A percentile compares a stretch with the other conserved stretches of the same genome.
Evolutionary conservation across 2,888 invertebrate species (phyloP).

Genomic region (Marasmarcha lunaedactyla): DNA sequence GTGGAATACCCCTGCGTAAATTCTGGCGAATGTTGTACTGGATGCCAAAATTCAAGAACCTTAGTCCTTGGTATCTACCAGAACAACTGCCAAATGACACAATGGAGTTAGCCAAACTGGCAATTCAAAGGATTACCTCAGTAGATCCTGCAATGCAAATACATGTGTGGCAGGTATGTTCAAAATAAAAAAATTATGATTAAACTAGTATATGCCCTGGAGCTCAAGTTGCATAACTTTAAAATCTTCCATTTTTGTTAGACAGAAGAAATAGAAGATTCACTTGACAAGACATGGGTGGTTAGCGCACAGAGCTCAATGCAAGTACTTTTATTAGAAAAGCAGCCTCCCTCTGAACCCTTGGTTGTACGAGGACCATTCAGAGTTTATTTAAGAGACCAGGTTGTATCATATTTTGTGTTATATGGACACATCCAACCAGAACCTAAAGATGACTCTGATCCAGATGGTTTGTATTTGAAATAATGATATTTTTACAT

Average conservation of each 20-base stretch:
- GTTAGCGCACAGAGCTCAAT: constrained; percentile 86
- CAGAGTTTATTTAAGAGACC: constrained; percentile 81
- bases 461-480: constrained; percentile 73
- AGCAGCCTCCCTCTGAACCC: constrained; percentile 70
- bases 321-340: constrained; percentile 77
- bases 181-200: constrained; percentile 7
- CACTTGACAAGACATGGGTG: constrained; percentile 92
- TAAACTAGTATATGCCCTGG: no score
- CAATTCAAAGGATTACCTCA: constrained; percentile 85
- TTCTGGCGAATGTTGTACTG: constrained; percentile 88
- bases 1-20: constrained; percentile 79
- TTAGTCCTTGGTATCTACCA: constrained; percentile 89
- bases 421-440: constrained; percentile 75
- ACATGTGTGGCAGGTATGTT: constrained; percentile 72
- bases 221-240: no score
- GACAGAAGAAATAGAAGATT: constrained; percentile 78
- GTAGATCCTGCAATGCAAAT: constrained; percentile 81
- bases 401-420: constrained; percentile 85
- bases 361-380: constrained; percentile 89
- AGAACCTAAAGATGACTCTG: constrained; percentile 50
- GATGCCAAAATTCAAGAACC: constrained; percentile 94
- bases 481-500: neutral
- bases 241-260: constrained; percentile 40
- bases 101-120: constrained; percentile 83
- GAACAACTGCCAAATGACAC: constrained; percentile 81